Conservation (phyloP, 1,140 invertebrate genomes). For the Micrasema longulum region DNA sequence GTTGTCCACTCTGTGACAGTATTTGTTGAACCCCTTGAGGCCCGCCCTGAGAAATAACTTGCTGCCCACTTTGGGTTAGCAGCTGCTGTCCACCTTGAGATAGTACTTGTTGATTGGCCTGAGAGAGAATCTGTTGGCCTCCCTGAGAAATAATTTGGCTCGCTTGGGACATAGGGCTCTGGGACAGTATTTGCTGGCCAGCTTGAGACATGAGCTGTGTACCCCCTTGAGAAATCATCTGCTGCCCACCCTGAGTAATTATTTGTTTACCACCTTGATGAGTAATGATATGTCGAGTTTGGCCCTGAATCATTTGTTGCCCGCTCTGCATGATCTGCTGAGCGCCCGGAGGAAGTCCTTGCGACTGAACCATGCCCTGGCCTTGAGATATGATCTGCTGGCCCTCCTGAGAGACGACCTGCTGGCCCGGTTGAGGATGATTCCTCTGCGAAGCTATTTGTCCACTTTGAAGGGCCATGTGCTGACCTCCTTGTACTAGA, state of each 20-base stretch:
- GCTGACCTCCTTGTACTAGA: conserved; percentile 59
- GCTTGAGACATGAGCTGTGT: conserved; percentile 43
- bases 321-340: conserved; percentile 63
- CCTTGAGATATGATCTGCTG: conserved; percentile 63
- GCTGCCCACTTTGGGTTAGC: conserved; percentile 55
- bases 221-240: conserved; percentile 61
- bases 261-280: conserved; percentile 62
- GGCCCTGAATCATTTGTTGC: conserved; percentile 62
- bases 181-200: conserved; percentile 26
- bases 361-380: conserved; percentile 61
- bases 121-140: conserved; percentile 61
- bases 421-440: conserved; percentile 61
- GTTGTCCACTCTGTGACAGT: conserved; percentile 63
- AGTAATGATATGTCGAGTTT: conserved; percentile 62
- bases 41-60: conserved; percentile 60
- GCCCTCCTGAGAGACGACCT: conserved; percentile 63
- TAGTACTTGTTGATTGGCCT: conserved; percentile 56
- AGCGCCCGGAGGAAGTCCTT: conserved; percentile 63
- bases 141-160: conserved; percentile 57
- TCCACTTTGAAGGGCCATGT: conserved; percentile 61
- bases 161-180: conserved; percentile 8
- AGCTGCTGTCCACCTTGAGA: conserved; percentile 41
- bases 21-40: conserved; percentile 64
- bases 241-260: conserved; percentile 61
- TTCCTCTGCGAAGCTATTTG: conserved; percentile 42